Percentiles rank a stretch among this genome's conserved stretches.
phyloP scores from a whole-genome alignment of 2,113 vertebrate genomes.

The Apodemus speciosus region DNA sequence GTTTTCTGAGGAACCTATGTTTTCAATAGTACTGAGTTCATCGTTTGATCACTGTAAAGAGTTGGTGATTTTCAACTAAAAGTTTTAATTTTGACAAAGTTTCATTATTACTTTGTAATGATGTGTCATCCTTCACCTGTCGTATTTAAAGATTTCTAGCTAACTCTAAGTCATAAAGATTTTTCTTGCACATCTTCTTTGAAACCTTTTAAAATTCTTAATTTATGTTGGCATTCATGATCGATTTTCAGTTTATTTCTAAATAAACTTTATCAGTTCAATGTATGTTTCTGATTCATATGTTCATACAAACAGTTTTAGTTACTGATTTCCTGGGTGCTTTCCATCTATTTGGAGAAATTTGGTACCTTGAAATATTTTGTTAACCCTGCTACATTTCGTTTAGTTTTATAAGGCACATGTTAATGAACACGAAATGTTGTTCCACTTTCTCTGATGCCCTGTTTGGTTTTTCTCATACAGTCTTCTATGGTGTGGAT shows the following conservation, averaged over 20 bases:
- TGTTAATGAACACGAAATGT: neutral
- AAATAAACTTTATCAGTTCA: neutral
- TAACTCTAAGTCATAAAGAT: neutral
- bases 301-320: neutral
- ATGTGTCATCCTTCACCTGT: neutral
- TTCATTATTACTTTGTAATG: neutral
- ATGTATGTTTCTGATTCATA: neutral
- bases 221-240: neutral
- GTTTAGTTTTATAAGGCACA: neutral
- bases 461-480: neutral
- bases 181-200: neutral
- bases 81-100: too few species aligned
- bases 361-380: neutral
- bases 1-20: too few species aligned
- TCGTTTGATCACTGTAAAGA: too few species aligned
- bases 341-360: neutral
- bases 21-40: too few species aligned
- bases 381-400: neutral
- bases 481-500: neutral
- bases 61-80: too few species aligned
- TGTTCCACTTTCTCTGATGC: neutral
- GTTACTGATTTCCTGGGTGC: neutral
- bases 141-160: neutral
- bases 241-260: neutral
- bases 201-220: neutral